phyloP scores from a whole-genome alignment of 2,797 vertebrate genomes.

The Girardinus metallicus region DNA sequence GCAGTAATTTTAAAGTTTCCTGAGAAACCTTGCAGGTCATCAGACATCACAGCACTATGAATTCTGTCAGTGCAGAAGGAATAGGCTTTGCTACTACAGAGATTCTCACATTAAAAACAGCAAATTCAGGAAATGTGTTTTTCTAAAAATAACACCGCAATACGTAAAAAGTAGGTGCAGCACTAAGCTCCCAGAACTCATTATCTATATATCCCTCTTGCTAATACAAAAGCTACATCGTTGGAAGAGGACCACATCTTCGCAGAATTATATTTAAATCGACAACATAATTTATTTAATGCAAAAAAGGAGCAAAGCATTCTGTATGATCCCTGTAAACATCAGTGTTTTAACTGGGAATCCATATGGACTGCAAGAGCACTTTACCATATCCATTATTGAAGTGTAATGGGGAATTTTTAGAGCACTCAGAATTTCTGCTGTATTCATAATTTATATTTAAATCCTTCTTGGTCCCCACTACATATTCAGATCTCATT shows the following conservation, averaged over 20 bases:
- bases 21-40: conserved; percentile 33
- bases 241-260: not conserved
- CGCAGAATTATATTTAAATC: not conserved
- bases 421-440: conserved; percentile 84
- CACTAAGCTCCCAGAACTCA: not conserved
- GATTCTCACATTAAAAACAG: conserved; percentile 30
- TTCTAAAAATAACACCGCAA: conserved; percentile 30
- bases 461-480: conserved; percentile 79
- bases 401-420: conserved; percentile 87
- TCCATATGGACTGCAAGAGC: conserved; percentile 83
- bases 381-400: conserved; percentile 93
- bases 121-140: conserved; percentile 18
- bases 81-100: conserved; percentile 11
- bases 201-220: not conserved
- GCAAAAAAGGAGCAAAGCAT: conserved; percentile 38
- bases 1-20: conserved; percentile 38
- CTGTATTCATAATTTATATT: conserved; percentile 92
- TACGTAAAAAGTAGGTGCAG: conserved; percentile 6
- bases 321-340: conserved; percentile 82
- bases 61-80: conserved; percentile 24
- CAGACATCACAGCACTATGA: conserved; percentile 26
- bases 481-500: conserved; percentile 86
- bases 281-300: conserved; percentile 27
- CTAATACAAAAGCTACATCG: not conserved
- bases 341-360: conserved; percentile 71